phyloP scores from a whole-genome alignment of 2,797 vertebrate genomes.

The Amblyraja radiata region DNA sequence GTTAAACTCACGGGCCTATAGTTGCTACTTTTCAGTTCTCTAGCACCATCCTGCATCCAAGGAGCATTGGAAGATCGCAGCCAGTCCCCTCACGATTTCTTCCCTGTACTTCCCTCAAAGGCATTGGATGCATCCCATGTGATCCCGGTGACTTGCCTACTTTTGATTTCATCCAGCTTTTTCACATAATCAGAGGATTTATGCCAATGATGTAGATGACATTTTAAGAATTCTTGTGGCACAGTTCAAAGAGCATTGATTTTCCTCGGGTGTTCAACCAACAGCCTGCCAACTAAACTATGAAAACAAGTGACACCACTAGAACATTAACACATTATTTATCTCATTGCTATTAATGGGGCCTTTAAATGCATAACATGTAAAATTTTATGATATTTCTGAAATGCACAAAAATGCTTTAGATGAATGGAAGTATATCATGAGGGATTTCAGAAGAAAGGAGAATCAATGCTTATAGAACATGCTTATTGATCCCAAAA shows the following conservation, averaged over 20 bases:
- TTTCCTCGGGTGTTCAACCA: background rate
- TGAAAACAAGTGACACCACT: background rate
- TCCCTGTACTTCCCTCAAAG: no score
- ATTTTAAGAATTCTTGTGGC: background rate
- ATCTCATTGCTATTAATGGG: background rate
- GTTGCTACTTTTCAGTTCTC: no score
- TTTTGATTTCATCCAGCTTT: no score
- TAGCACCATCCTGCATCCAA: no score
- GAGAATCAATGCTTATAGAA: background rate
- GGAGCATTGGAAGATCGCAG: no score
- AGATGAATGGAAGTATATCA: background rate
- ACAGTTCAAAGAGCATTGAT: background rate
- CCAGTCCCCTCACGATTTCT: no score
- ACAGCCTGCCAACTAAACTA: background rate
- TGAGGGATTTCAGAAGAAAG: background rate
- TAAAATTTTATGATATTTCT: background rate
- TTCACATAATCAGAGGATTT: background rate
- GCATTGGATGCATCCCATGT: no score
- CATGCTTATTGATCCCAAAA: constrained; percentile 46
- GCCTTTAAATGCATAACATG: background rate
- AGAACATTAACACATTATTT: background rate
- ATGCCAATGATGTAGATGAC: background rate
- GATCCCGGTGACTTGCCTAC: no score
- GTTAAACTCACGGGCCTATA: no score
- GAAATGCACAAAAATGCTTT: background rate